These are phyloP conservation scores for Emydocephalus ijimae DNA, from an alignment of 2,113 vertebrate species.

Conservation along the genomic window DNA sequence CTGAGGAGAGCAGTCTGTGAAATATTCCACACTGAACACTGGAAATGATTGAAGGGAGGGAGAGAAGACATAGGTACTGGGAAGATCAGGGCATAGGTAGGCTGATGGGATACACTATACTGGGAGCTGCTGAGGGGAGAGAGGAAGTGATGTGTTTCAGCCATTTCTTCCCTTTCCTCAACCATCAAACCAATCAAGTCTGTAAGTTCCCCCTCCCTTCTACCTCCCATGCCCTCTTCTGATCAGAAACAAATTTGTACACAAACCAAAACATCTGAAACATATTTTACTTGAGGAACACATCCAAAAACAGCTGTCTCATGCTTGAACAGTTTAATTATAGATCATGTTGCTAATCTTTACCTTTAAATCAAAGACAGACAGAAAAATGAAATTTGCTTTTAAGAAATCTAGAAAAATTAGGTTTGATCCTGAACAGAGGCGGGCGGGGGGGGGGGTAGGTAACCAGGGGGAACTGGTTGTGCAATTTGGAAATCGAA, in stretches of 20 bases:
- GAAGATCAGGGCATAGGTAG: not conserved
- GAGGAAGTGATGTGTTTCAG: not conserved
- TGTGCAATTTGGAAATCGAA: not conserved
- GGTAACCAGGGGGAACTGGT: not conserved
- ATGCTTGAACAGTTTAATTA: not conserved
- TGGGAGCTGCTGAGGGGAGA: not conserved
- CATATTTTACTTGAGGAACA: not conserved
- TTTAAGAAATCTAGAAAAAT: not conserved
- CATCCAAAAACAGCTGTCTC: not conserved
- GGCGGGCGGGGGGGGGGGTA: too few species aligned
- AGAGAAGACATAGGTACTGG: not conserved
- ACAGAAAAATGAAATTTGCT: not conserved
- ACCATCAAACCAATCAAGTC: not conserved
- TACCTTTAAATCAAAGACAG: not conserved
- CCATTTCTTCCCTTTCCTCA: not conserved
- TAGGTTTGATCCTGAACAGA: not conserved
- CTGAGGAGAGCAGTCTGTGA: not conserved
- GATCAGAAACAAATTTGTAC: not conserved
- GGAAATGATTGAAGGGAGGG: not conserved
- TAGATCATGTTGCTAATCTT: not conserved
- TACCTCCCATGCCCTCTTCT: not conserved
- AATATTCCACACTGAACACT: not conserved
- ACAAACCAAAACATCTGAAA: not conserved
- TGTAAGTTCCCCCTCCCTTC: not conserved
- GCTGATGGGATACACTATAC: not conserved